phyloP scores from a whole-genome alignment of 1,140 invertebrate species.

The Ctenoplectra terminalis region DNA sequence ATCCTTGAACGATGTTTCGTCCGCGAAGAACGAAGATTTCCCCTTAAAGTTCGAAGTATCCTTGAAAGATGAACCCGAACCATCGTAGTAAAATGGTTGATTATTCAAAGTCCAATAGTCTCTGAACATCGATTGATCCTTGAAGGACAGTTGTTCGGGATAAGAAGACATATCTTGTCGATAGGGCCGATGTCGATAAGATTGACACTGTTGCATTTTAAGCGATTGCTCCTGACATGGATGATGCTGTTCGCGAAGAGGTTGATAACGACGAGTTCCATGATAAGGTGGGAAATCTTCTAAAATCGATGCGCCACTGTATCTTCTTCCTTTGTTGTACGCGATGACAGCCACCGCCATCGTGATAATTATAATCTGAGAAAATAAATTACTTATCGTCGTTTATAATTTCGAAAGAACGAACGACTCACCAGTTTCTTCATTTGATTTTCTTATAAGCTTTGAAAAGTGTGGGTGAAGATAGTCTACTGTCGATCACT shows the following conservation, averaged over 20 bases:
- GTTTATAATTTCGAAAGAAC: not conserved
- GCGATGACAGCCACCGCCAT: constrained; percentile 59
- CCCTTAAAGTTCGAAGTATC: constrained; percentile 13
- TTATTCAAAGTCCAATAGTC: constrained; percentile 42
- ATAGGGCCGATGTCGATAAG: constrained; percentile 25
- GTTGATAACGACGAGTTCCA: not conserved
- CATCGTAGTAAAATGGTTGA: constrained; percentile 2
- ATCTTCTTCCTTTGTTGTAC: constrained; percentile 48
- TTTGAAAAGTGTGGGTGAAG: not conserved
- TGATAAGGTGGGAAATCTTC: constrained; percentile 39
- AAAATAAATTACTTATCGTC: not conserved
- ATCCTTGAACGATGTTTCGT: not conserved
- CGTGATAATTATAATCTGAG: constrained; percentile 65
- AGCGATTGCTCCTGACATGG: constrained; percentile 32
- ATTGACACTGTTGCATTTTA: constrained; percentile 21
- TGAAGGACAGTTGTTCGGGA: constrained; percentile 10
- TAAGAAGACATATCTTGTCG: constrained; percentile 17
- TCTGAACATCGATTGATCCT: constrained; percentile 44
- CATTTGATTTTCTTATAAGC: not conserved
- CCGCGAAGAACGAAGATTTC: constrained; percentile 8
- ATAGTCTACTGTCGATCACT: constrained; percentile 62
- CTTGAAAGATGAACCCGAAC: not conserved
- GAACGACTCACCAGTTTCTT: constrained; percentile 32
- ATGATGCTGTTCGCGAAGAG: constrained; percentile 29
- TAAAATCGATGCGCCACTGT: not conserved